Base-by-base conservation (phyloP, 2,113 vertebrate species). In the Oncorhynchus mykiss region DNA sequence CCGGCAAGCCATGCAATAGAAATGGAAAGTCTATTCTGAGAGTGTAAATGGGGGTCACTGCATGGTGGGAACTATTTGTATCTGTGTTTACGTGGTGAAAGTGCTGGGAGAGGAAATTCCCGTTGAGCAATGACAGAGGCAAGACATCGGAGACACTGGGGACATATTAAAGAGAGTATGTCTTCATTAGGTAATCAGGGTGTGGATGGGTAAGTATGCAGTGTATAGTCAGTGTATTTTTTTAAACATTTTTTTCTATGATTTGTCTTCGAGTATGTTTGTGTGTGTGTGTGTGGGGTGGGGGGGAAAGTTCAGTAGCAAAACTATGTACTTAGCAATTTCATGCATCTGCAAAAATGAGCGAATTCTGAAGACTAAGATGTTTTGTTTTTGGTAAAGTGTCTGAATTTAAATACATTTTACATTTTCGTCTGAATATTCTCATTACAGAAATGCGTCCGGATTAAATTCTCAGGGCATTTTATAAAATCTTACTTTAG, bases 11-110 rank as follows among this genome's bases (percentile, higher is more conserved):
- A 22, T 62, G 59, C 25, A 48, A 54, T 25, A 39, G 73, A 79
- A 45, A 66, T 62, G 13, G 67, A 79, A 51, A 79, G 31, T 48
- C 59, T 70, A 73, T 74, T 79, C 57, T 74, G 66, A 70, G 72
- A 27, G 39, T 65, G 67, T n/a, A 73, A 73, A 73, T 31, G 31
- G 4, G 51, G 20, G 2, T 29, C 9, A 7, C 22, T 29, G 24
- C 24, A 14, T 8, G 24, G 45, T 67, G 39, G 45, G 67, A 39
- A 67, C 62, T 67, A 67, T 67, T 51, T 72, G 45, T 72, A 78
- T 65, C n/a, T 67, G 76, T 77, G 64, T 72, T 78, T 72, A 72
- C 48, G 48, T 72, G 76, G 45, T 11, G 18, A 54, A 77, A 51
- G 24, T 65, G 69, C 69, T 57, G 51, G 48, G 72, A 60, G 51